A percentile compares a stretch with the other conserved stretches of the same genome.
Conservation (phyloP, 2,888 invertebrate genomes). For the Dynastes tityus region DNA sequence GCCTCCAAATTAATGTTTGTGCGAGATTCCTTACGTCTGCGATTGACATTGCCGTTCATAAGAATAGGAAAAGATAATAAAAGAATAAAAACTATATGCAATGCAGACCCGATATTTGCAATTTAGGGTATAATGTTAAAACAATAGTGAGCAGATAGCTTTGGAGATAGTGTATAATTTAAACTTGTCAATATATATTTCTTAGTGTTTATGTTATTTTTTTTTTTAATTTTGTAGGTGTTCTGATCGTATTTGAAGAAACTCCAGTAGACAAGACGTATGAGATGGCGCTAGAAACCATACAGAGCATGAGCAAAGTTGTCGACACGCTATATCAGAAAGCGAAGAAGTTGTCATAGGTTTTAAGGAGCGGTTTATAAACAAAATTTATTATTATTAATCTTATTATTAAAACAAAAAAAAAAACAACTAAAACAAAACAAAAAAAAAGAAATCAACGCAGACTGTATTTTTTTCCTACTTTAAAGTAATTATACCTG, state of each 20-base stretch:
- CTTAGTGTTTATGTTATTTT: too few relatives aligned
- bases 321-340: conserved; percentile 99
- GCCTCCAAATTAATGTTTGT: too few relatives aligned
- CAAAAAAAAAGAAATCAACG: conserved; percentile 53
- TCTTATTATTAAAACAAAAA: conserved; percentile 52
- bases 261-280: conserved; percentile 96
- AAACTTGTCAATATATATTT: too few relatives aligned
- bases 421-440: too few relatives aligned
- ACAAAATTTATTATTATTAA: conserved; percentile 50
- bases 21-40: too few relatives aligned
- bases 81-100: too few relatives aligned
- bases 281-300: conserved; percentile 96
- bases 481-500: conserved; percentile 53
- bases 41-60: too few relatives aligned
- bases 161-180: too few relatives aligned
- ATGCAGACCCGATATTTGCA: too few relatives aligned
- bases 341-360: conserved; percentile 97
- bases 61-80: too few relatives aligned
- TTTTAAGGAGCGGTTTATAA: conserved; percentile 55
- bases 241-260: conserved; percentile 97
- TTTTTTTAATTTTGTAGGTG: conserved; percentile 71
- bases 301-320: conserved; percentile 99
- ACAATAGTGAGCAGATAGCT: too few relatives aligned
- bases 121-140: too few relatives aligned
- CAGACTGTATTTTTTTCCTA: conserved; percentile 66